Base-by-base conservation (phyloP, 2,888 invertebrate species). In the Amorpha juglandis region DNA sequence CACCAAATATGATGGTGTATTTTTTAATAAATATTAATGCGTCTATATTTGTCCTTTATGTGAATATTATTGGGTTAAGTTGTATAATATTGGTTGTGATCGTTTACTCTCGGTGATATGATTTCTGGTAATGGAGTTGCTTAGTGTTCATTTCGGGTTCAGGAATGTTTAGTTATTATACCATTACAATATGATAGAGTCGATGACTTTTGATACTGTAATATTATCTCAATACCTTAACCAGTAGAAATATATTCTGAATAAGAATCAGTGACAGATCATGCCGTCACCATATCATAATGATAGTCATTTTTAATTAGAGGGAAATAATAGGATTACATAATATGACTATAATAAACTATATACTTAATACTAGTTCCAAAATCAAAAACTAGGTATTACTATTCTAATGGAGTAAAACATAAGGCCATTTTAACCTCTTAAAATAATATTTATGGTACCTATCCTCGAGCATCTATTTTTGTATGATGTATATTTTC, bases 1-100 rank as follows among this genome's bases (percentile, higher is more conserved):
- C 58, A 66, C 66, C 63, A 66, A 63, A 63, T 48, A 48, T 62
- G 62, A 65, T n/a, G 58, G 58, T 58, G 58, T 58, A 58, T 58
- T 42, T 19, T 53, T 42, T 42, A n/a, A 9, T 7, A 48, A 48
- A 50, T 16, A 19, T 50, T 19, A 50, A 50, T 58, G 38, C 38
- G 38, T 58, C 16, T 58, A 19, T 58, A 38, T 35, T 38, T 38
- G 19, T 58, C 11, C 9, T 38, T 55, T 55, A n/a, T 35, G n/a
- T 55, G 55, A 55, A 58, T 58, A 38, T 58, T 35, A 9, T 19
- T 42, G 58, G 42, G 16, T 19, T 58, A 52, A 58, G 58, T 58
- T 42, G 19, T 19, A 38, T 38, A 58, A 19, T 16, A 42, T 58
- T 38, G 58, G 58, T 58, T 58, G 58, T 58, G 50, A 50, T 19